Evolutionary conservation across 2,797 vertebrate species (phyloP), one percentile per base, ranked within the genome.

Genomic region (Steatocranus sp.): DNA sequence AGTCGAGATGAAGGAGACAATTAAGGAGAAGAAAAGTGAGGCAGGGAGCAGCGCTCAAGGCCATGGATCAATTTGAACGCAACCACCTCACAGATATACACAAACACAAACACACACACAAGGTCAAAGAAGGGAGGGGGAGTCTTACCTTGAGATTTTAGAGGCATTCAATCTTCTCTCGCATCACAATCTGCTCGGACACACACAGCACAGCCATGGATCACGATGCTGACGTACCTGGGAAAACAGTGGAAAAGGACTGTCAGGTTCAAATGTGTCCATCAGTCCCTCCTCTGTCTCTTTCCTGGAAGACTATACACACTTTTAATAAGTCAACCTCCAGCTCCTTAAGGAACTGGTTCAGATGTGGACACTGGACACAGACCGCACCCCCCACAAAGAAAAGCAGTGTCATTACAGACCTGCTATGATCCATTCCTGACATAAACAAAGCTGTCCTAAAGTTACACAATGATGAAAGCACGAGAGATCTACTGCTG

Each of bases 101-200:
- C 66, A 70, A 0, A 23, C 27, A 78, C 17, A 80, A 68, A 81
- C 49, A 50, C 46, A 49, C 38, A 76, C 9, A 70, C 46, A 89
- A 81, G 79, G 75, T 86, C 68, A 86, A 79, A 80, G 25, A 38
- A 53, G 79, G 30, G 58, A 50, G 27, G 30, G 12, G 58, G 30
- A 49, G 79, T 61, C 91, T 92, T 92, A 96, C 94, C 93, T 95
- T 93, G 86, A 94, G 86, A 93, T 89, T 91, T 93, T 83, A 93
- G 91, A 90, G 90, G 88, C 94, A 95, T 95, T 94, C 94, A 95
- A 89, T 94, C 88, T 94, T 87, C 92, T 90, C 87, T 87, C 73
- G 88, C 88, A 92, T 87, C 80, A 76, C 86, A 85, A 50, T 87
- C 87, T 80, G 90, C 90, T 86, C 58, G 74, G 86, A 89, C 90